phyloP scores from a whole-genome alignment of 2,113 vertebrate species.

The Pterocles burchelli region DNA sequence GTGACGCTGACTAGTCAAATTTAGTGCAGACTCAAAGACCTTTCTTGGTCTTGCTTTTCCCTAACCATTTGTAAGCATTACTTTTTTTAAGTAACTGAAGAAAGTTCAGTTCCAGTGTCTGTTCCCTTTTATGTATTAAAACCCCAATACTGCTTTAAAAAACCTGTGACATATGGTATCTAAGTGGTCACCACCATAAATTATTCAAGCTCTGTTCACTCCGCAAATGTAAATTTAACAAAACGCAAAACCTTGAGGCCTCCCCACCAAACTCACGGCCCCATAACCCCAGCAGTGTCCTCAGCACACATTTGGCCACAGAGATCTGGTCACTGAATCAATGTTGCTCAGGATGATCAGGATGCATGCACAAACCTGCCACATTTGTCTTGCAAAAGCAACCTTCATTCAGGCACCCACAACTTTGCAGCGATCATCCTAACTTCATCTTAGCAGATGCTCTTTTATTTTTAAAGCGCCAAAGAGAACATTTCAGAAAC shows the following conservation, averaged over 20 bases:
- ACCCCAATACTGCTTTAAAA: neutral
- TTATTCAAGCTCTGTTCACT: constrained; percentile 54
- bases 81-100: constrained; percentile 4
- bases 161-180: constrained; percentile 45
- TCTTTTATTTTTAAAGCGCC: neutral
- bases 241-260: constrained; percentile 27
- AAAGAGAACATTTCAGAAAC: neutral
- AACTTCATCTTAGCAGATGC: neutral
- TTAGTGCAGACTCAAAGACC: neutral
- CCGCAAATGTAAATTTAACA: constrained; percentile 31
- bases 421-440: neutral
- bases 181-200: constrained; percentile 58
- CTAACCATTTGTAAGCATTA: neutral
- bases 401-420: neutral
- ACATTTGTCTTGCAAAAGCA: neutral
- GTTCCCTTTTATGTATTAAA: constrained; percentile 54
- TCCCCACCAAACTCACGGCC: neutral
- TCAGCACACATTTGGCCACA: neutral
- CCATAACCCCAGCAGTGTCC: fast-evolving
- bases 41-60: neutral
- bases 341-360: too few relatives aligned
- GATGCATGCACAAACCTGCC: too few relatives aligned
- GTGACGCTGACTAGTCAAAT: neutral
- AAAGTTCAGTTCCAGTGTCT: neutral
- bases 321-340: neutral